A percentile compares a stretch with the other conserved stretches of the same genome.
Evolutionary conservation across 2,888 invertebrate genomes (phyloP).

Genomic region (Stenodera caucasica): DNA sequence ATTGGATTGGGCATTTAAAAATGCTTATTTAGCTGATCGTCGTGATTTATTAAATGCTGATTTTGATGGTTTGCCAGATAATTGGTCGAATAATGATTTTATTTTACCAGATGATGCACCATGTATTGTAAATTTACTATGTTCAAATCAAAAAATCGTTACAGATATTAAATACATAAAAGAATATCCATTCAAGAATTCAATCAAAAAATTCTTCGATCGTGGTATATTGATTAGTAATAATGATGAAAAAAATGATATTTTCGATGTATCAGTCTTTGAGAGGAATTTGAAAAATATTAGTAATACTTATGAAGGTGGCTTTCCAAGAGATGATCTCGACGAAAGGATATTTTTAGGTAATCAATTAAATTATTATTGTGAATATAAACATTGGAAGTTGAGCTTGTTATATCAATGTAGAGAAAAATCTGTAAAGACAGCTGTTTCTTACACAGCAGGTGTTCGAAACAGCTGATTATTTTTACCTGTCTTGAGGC

Average conservation of each 20-base stretch:
- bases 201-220: conserved; percentile 75
- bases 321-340: conserved; percentile 89
- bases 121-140: conserved; percentile 67
- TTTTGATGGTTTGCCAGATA: conserved; percentile 78
- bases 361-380: conserved; percentile 48
- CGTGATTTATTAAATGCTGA: conserved; percentile 83
- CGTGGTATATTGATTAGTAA: conserved; percentile 77
- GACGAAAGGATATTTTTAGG: conserved; percentile 95
- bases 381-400: neutral
- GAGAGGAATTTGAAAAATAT: conserved; percentile 84
- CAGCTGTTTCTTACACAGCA: conserved; percentile 10
- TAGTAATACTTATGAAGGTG: conserved; percentile 86
- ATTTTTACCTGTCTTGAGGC: conserved; percentile 14
- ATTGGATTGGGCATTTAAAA: conserved; percentile 87
- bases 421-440: neutral
- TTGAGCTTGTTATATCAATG: neutral
- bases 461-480: conserved; percentile 22
- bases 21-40: conserved; percentile 78
- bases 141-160: conserved; percentile 56
- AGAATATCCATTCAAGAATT: conserved; percentile 81
- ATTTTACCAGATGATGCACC: conserved; percentile 68
- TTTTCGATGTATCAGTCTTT: conserved; percentile 78
- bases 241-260: conserved; percentile 67
- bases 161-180: conserved; percentile 90
- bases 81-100: conserved; percentile 64